phyloP scores from a whole-genome alignment of 1,140 invertebrate genomes.

The Musca vetustissima region DNA sequence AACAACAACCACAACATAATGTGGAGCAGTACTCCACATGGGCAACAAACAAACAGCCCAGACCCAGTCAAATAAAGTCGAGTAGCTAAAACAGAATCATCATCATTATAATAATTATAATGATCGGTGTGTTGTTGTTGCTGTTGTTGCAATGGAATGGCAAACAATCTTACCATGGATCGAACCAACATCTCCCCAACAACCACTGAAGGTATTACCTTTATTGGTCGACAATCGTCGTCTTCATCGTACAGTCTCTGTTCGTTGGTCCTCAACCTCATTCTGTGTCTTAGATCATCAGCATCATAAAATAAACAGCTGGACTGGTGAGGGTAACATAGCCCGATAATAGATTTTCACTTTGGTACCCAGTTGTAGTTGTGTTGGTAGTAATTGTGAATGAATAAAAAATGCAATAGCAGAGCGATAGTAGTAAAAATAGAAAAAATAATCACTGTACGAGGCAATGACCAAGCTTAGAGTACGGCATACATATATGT shows the following conservation, averaged over 20 bases:
- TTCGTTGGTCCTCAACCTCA: too few species aligned
- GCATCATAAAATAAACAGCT: too few species aligned
- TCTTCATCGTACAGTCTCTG: neutral
- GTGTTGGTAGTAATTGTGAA: neutral
- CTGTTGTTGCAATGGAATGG: too few species aligned
- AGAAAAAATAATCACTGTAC: constrained; percentile 7
- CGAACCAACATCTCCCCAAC: neutral
- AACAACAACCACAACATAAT: neutral
- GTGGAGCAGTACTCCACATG: neutral
- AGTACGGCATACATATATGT: neutral
- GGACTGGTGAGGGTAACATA: too few species aligned
- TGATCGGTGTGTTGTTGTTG: constrained; percentile 13
- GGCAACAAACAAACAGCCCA: neutral
- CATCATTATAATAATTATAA: constrained; percentile 25
- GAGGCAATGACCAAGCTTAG: constrained; percentile 10
- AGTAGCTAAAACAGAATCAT: constrained; percentile 21
- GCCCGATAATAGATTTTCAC: neutral
- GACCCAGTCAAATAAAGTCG: constrained; percentile 3
- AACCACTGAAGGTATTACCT: neutral
- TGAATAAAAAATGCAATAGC: too few species aligned
- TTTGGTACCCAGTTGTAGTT: neutral
- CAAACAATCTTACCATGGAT: neutral
- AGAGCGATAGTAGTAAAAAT: neutral
- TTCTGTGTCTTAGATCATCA: too few species aligned
- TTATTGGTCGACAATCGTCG: neutral